Conservation (phyloP, 2,888 invertebrate genomes). For the Julus scanicus region DNA sequence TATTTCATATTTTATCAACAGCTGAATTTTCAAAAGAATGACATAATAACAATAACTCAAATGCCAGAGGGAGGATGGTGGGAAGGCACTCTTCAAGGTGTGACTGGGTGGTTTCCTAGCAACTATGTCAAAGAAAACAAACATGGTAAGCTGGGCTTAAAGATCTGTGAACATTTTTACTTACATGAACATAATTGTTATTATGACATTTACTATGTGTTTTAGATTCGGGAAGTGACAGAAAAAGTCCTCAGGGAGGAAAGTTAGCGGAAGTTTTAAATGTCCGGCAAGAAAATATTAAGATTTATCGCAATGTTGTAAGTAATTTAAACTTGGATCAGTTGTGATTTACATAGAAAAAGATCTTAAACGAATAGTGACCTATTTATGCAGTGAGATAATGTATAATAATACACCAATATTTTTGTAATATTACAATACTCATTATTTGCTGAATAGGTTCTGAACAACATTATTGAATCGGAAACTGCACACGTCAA, state of each 20-base stretch:
- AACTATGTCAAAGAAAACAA: constrained; percentile 95
- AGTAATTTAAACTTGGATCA: constrained; percentile 57
- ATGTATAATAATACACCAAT: too few species aligned
- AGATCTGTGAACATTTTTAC: neutral
- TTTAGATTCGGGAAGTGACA: constrained; percentile 29
- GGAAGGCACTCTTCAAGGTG: constrained; percentile 96
- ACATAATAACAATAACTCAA: constrained; percentile 96
- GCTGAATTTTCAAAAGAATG: constrained; percentile 95
- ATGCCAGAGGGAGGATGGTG: constrained; percentile 98
- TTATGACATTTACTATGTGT: neutral
- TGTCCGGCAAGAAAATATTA: constrained; percentile 64
- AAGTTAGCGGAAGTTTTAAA: constrained; percentile 55
- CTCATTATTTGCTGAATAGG: constrained; percentile 64
- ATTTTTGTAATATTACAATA: neutral
- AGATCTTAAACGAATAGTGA: too few species aligned
- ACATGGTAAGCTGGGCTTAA: constrained; percentile 66
- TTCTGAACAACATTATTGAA: constrained; percentile 89
- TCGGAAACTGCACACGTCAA: constrained; percentile 91
- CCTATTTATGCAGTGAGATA: too few species aligned
- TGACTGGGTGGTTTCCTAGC: constrained; percentile 98
- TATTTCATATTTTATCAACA: constrained; percentile 65
- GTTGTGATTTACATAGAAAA: neutral
- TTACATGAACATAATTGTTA: neutral
- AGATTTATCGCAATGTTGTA: constrained; percentile 65
- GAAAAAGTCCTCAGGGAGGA: constrained; percentile 21